Evolutionary conservation across 2,113 vertebrate genomes (phyloP), one percentile per base, ranked within the genome.

Genomic region (Phoenicopterus ruber): DNA sequence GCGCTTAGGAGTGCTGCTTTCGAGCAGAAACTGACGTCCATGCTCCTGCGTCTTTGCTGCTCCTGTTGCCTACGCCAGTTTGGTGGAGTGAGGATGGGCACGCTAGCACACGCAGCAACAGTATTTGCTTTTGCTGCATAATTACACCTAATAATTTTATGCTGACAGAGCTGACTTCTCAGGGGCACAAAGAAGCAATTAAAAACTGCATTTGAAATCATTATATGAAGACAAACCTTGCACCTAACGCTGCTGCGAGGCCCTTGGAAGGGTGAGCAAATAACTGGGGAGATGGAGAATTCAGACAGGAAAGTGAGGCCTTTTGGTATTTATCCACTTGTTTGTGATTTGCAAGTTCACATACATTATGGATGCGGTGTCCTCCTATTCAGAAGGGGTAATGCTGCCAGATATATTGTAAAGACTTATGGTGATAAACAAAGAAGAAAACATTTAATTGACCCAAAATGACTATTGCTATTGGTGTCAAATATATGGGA

Each of bases 381-480:
- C 63, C 17, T 82, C 87, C 69, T 86, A 52, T 83, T 97, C 55
- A 66, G 85, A 65, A 49, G 77, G 82, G 78, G 88, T 86, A 13
- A 9, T 78, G 94, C 83, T 95, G 94, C 88, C 95, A 97, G 66
- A 85, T 59, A 26, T 70, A 67, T 95, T 96, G 76, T 80, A 62
- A 78, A 92, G 93, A 80, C 63, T 90, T 85, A 63, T 82, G 81
- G 62, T 70, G 94, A 94, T 87, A 97, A 96, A 91, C 91, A 87
- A 96, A 94, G 73, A 94, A 94, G 91, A 96, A 97, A 97, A 91
- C 77, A 73, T 93, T 91, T 89, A 93, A 97, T 95, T 97, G 93
- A 97, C 95, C 94, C 78, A 17, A 76, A 82, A 82, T 85, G 89
- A 91, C 95, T 94, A 62, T 66, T 93, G 91, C 62, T 95, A 42